phyloP scores from a whole-genome alignment of 1,140 invertebrate species.

The Phthorimaea operculella region DNA sequence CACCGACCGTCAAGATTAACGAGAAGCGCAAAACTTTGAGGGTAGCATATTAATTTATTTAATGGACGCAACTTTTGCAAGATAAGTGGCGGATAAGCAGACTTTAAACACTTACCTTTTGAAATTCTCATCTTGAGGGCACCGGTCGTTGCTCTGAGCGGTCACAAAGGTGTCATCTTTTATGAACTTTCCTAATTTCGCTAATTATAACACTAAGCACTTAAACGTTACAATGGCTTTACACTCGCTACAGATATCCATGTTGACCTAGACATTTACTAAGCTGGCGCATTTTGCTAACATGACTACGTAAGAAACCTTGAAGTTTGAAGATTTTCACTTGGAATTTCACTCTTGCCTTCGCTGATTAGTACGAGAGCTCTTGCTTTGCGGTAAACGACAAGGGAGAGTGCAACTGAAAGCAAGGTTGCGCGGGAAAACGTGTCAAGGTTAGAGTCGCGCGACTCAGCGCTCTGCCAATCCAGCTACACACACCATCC shows the following conservation, averaged over 20 bases:
- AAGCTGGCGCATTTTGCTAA: slow-evolving; percentile 1
- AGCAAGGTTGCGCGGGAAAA: slow-evolving; percentile 64
- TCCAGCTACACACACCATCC: not conserved
- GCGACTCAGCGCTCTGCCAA: not conserved
- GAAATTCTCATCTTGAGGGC: slow-evolving; percentile 41
- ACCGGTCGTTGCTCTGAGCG: slow-evolving; percentile 19
- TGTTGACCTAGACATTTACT: slow-evolving; percentile 9
- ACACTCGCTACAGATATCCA: slow-evolving; percentile 14
- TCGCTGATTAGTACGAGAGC: slow-evolving; percentile 28
- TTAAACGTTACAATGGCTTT: slow-evolving; percentile 11
- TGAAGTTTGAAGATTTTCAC: slow-evolving; percentile 6
- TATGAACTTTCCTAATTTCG: slow-evolving; percentile 16
- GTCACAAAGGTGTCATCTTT: slow-evolving; percentile 37
- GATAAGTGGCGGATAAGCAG: too few relatives aligned
- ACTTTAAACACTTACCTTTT: slow-evolving; percentile 34
- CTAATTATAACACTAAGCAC: slow-evolving; percentile 5
- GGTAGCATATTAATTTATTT: too few relatives aligned
- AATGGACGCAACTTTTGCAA: too few relatives aligned
- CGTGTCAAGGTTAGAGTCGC: slow-evolving; percentile 53
- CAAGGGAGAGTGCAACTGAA: slow-evolving; percentile 58
- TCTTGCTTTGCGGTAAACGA: slow-evolving; percentile 42
- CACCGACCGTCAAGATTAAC: too few relatives aligned
- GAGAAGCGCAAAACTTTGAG: too few relatives aligned
- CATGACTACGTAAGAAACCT: slow-evolving; percentile 8
- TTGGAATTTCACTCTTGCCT: slow-evolving; percentile 1